These are phyloP conservation scores for Microtus montanus DNA, from an alignment of 2,113 vertebrate genomes.

Conservation along the genomic window DNA sequence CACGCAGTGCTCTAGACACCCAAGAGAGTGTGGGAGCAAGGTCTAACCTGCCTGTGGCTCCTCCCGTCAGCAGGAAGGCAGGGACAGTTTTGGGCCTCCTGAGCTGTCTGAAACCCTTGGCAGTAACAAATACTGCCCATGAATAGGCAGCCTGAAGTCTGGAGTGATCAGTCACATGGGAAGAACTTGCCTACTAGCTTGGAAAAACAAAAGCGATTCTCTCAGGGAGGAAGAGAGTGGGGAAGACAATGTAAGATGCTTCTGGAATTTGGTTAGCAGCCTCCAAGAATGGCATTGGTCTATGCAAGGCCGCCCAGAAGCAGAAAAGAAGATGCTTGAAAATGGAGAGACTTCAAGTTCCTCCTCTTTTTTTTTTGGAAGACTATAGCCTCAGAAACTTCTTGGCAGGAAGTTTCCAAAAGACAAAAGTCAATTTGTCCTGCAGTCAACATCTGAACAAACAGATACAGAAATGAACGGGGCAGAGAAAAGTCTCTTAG, in stretches of 20 bases:
- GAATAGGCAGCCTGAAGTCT: not conserved
- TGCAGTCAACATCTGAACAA: not conserved
- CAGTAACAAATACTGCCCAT: conserved; percentile 14
- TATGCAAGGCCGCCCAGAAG: conserved; percentile 24
- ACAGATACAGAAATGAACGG: not conserved
- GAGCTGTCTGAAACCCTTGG: not conserved
- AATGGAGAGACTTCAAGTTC: conserved; percentile 1
- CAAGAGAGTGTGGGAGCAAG: conserved; percentile 56
- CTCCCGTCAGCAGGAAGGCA: not conserved
- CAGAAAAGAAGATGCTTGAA: conserved; percentile 35
- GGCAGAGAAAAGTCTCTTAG: not conserved
- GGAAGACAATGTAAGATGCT: conserved; percentile 27
- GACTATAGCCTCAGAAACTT: conserved; percentile 34
- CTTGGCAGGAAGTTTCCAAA: conserved; percentile 39
- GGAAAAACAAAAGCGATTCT: not conserved
- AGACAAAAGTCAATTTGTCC: not conserved
- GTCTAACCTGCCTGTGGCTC: not conserved
- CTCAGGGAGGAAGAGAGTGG: not conserved
- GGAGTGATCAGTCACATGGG: not conserved
- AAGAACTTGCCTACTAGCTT: not conserved
- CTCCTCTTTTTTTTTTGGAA: conserved; percentile 23
- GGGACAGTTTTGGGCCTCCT: not conserved
- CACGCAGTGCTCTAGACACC: not conserved
- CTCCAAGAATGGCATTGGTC: not conserved
- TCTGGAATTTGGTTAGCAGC: not conserved